Percentiles rank a stretch among this genome's conserved stretches.
Evolutionary conservation across 2,113 vertebrate species (phyloP).

Genomic region (Apodemus speciosus): DNA sequence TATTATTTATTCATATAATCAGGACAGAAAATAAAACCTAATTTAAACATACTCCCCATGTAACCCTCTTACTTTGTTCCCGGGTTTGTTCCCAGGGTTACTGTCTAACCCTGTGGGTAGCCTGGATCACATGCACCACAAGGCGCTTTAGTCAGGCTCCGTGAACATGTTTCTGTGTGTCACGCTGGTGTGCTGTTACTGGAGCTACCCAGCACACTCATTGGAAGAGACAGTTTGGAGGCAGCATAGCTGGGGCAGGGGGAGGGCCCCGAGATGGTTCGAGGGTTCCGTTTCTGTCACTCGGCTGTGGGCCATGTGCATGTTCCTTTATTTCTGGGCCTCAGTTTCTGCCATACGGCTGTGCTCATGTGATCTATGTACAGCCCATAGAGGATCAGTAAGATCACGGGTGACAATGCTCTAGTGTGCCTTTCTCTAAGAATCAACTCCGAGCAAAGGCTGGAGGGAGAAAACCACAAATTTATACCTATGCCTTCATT

Average conservation of each 20-base stretch:
- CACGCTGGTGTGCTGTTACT: accelerated
- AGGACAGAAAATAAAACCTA: neutral
- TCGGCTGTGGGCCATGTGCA: neutral
- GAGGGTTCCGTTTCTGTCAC: neutral
- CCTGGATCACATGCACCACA: neutral
- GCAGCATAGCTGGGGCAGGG: neutral
- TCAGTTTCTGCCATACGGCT: neutral
- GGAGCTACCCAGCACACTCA: neutral
- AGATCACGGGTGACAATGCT: neutral
- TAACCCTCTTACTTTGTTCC: neutral
- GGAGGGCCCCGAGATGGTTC: too few species aligned
- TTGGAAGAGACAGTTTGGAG: neutral
- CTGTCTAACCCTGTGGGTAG: neutral
- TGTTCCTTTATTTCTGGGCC: neutral
- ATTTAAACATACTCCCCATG: neutral
- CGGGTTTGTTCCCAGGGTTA: too few species aligned
- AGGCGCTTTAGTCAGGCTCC: neutral
- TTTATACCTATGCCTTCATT: neutral
- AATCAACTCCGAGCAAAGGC: neutral
- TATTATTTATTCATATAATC: neutral
- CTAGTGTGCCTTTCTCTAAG: neutral
- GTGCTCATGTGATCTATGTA: too few species aligned
- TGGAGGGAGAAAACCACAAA: neutral
- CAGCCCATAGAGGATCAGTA: neutral
- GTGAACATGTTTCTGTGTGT: neutral